These are phyloP conservation scores for Hirundichthys speculiger DNA, from an alignment of 2,113 vertebrate genomes.

Conservation along the genomic window DNA sequence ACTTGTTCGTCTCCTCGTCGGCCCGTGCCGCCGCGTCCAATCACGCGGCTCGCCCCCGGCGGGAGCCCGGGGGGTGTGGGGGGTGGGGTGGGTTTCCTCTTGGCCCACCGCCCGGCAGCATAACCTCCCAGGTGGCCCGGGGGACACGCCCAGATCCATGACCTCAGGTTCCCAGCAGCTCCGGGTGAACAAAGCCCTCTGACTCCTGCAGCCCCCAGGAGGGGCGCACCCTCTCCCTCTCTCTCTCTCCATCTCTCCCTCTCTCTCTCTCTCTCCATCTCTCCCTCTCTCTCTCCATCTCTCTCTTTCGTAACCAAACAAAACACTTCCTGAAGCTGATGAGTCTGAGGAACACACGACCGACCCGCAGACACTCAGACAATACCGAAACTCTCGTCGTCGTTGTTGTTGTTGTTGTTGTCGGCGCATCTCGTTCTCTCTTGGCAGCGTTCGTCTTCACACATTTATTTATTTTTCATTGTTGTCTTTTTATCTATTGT, in stretches of 20 bases:
- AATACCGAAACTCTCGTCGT: conserved; percentile 58
- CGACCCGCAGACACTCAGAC: conserved; percentile 73
- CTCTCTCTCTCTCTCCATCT: not conserved
- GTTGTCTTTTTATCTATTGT: conserved; percentile 55
- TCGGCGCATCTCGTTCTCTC: conserved; percentile 63
- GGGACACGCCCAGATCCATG: conserved; percentile 53
- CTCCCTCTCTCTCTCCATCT: conserved; percentile 2
- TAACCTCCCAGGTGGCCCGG: conserved; percentile 50
- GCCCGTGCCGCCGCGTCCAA: not conserved
- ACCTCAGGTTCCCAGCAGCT: conserved; percentile 31
- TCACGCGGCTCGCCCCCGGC: conserved; percentile 12
- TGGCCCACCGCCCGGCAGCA: conserved; percentile 49
- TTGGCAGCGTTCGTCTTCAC: conserved; percentile 58
- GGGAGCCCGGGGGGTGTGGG: conserved; percentile 4
- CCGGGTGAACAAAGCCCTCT: conserved; percentile 53
- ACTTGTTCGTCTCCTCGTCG: conserved; percentile 1
- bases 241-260: conserved; percentile 10
- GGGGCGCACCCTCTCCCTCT: conserved; percentile 1
- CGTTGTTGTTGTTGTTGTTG: conserved; percentile 54
- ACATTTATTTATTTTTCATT: conserved; percentile 56
- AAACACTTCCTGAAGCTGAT: conserved; percentile 56
- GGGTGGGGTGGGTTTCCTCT: conserved; percentile 17
- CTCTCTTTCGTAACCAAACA: conserved; percentile 28
- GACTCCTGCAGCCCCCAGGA: conserved; percentile 51
- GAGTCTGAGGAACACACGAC: conserved; percentile 48